Base-by-base conservation (phyloP, 2,888 invertebrate species). In the Drosophila nigricruria region DNA sequence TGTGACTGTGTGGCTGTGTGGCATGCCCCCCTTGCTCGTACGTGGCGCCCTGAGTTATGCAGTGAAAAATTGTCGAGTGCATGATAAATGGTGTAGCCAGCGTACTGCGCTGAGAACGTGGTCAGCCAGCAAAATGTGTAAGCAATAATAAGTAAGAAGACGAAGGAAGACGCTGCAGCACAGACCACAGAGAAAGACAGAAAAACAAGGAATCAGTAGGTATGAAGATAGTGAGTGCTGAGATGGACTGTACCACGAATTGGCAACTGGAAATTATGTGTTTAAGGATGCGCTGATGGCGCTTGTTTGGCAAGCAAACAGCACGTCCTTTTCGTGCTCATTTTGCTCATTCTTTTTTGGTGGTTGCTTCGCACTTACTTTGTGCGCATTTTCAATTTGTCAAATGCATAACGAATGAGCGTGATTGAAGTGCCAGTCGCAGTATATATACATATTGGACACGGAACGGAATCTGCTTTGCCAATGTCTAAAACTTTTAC, bases 331-430 rank as follows among this genome's bases (percentile, higher is more conserved):
- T 42, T 52, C 36, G 34, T 54, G n/a, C 52, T 59, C 34, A 34
- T 50, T 58, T 56, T 25, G 16, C 9, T 25, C 1, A 2, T 45
- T 25, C 25, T 8, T 68, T 68, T 66, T 56, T 67, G 34, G 67
- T 66, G 58, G 63, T 64, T 69, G 66, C 71, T 77, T 82, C 75
- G 74, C 71, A 54, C 79, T 77, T 68, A 77, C 78, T 85, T 82
- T 82, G 70, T 66, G 88, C 78, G 82, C 78, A 84, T 89, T 84
- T 84, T 84, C 80, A 84, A 87, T 87, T 89, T 86, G 86, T 86
- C 86, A 89, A 86, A 86, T 86, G 86, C 89, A 86, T 79, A 77
- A 84, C 71, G 88, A 89, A 87, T 89, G 80, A 74, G 82, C 79
- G 84, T 86, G 85, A 85, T 89, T 89, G 85, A 84, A 89, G 89